Evolutionary conservation across 2,797 vertebrate genomes (phyloP), one percentile per base, ranked within the genome.

Genomic region (Chrysolophus pictus): DNA sequence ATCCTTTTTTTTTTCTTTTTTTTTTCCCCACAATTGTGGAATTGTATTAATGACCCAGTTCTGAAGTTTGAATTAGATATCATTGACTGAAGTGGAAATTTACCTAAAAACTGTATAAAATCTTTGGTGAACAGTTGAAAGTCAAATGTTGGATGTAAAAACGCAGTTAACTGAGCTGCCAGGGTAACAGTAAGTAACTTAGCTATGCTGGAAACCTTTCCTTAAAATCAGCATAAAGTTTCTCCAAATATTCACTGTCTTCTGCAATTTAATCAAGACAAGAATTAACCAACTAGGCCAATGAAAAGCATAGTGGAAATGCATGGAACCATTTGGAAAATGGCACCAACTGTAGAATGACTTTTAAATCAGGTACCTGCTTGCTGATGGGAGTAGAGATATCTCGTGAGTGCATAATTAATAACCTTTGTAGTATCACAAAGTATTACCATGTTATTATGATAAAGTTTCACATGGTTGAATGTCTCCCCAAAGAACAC

Each of bases 201-300:
- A 23, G 6, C 24, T 63, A 4, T 62, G 35, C 15, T 4, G 1
- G 51, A 78, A 56, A 75, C 51, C 2, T 75, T 28, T 87, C 59
- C 68, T 93, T 69, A 91, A 87, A 88, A 91, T 65, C 44, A 16
- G 41, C 58, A 67, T 29, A 29, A 90, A 87, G 49, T 70, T 85
- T 95, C 77, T 94, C 14, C 44, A n/a, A 39, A 60, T 79, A 75
- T 22, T 28, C 29, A 28, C 31, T 92, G 15, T 87, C 29, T 79
- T 91, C 59, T 81, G 73, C 56, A 92, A 23, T 63, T 58, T 53
- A 91, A 69, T 69, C 33, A 91, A 95, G 31, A 21, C 33, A 64
- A 92, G 56, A 88, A 80, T 68, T 90, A 92, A 92, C 75, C 6
- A 55, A 55, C 60, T 91, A 90, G 84, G n/a, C 41, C 53, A 93